Evolutionary conservation across 1,140 invertebrate species (phyloP), one percentile per base, ranked within the genome.

Genomic region (Hyles euphorbiae): DNA sequence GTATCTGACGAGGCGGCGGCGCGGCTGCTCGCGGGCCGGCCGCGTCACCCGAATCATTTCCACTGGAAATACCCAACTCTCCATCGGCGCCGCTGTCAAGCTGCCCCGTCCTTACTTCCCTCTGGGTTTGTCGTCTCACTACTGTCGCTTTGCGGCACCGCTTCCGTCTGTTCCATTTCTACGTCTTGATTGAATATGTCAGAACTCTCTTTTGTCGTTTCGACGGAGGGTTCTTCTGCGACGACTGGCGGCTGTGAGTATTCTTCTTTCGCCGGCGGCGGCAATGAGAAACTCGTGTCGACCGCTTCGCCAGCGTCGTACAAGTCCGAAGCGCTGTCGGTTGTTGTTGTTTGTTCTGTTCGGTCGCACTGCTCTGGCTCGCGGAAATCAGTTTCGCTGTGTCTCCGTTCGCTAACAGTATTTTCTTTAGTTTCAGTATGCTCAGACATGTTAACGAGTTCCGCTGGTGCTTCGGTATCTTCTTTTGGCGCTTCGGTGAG

Each of bases 11-110:
- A 22, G 64, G 63, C 33, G 44, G 50, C 47, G 58, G 49, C 53
- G 48, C 48, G 12, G 33, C 52, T 5, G 59, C 45, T 22, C 44
- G 53, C 52, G 59, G 53, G 48, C 71, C 55, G 48, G 45, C 46
- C 32, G 44, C 69, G 73, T 79, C 83, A 81, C 85, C 84, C 81
- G 81, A 83, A 84, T 86, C 81, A 85, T 67, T 80, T 81, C 79
- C 83, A 77, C 73, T 83, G 81, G 79, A 88, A 83, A 78, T 88
- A 88, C 54, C 79, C 81, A 46, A 72, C 69, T 65, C 79, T 79
- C 80, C 79, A 78, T 43, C 67, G 58, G 8, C 65, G 64, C 69
- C 76, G 61, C 47, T 70, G 84, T 87, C 83, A 84, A 65, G 74
- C 72, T 9, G 59, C 57, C 1, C 71, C 74, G 44, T 78, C 74